phyloP scores from a whole-genome alignment of 1,140 invertebrate species.

The Whitmania pigra region DNA sequence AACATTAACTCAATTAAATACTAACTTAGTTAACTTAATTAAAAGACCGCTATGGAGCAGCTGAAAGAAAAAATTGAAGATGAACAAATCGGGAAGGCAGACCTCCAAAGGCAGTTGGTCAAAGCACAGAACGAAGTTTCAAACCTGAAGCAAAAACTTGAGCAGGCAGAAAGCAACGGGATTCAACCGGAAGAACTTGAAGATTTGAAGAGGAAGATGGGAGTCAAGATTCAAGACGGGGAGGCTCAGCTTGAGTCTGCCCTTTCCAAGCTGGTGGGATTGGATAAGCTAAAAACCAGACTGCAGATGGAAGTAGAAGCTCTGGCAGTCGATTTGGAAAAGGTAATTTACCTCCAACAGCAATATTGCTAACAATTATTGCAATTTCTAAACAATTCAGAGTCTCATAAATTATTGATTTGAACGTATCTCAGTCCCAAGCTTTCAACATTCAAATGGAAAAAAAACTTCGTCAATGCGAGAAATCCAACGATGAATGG shows the following conservation, averaged over 20 bases:
- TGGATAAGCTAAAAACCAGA: constrained; percentile 94
- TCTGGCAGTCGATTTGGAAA: constrained; percentile 86
- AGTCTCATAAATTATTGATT: not conserved
- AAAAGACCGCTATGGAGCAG: constrained; percentile 10
- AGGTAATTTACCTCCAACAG: not conserved
- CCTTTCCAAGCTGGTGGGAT: constrained; percentile 40
- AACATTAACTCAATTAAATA: no score
- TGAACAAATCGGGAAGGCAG: constrained; percentile 10
- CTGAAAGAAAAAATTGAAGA: constrained; percentile 18
- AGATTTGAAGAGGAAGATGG: constrained; percentile 89
- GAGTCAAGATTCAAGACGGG: constrained; percentile 86
- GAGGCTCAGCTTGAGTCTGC: constrained; percentile 78
- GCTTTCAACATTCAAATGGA: constrained; percentile 14
- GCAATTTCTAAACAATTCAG: no score
- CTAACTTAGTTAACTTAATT: no score
- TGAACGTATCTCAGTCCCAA: constrained; percentile 44
- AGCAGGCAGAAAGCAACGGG: constrained; percentile 51
- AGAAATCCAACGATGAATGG: constrained; percentile 15
- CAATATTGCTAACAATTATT: no score
- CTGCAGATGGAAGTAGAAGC: constrained; percentile 94
- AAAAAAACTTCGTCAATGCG: constrained; percentile 13
- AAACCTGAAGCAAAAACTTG: constrained; percentile 47
- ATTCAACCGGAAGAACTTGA: constrained; percentile 93
- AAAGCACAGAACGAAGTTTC: constrained; percentile 93
- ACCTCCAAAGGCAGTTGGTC: constrained; percentile 47